phyloP scores from a whole-genome alignment of 2,888 invertebrate genomes.

The Byasa hedistus region DNA sequence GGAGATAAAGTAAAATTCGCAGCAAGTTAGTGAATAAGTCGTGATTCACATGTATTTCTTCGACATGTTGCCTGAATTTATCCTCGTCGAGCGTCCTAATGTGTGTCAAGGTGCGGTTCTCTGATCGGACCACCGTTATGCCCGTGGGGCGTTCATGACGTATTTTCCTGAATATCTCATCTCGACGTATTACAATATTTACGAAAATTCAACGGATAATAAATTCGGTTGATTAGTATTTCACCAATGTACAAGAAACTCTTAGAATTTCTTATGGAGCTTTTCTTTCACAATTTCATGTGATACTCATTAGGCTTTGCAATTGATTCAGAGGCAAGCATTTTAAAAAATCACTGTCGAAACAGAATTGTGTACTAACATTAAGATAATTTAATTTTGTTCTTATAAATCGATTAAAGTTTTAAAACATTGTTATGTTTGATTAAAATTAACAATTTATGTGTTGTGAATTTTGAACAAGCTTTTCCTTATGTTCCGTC shows the following conservation, averaged over 20 bases:
- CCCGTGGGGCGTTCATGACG: not conserved
- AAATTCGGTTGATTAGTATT: not conserved
- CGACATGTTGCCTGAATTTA: slow-evolving; percentile 6
- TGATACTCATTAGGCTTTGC: not conserved
- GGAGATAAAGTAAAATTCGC: slow-evolving; percentile 14
- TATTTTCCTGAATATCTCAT: not conserved
- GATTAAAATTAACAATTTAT: no score
- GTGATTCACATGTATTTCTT: slow-evolving; percentile 14
- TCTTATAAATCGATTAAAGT: not conserved
- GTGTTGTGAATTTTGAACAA: not conserved
- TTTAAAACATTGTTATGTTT: not conserved
- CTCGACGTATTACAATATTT: not conserved
- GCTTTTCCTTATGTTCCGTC: slow-evolving; percentile 1
- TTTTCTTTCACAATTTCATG: not conserved
- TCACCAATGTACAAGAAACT: not conserved
- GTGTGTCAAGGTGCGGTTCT: slow-evolving; percentile 38
- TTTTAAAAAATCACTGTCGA: no score
- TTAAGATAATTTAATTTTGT: no score
- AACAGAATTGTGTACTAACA: no score
- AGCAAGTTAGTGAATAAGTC: not conserved
- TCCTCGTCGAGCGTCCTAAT: slow-evolving; percentile 17
- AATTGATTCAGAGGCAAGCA: not conserved
- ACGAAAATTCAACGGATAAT: not conserved
- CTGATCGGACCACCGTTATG: not conserved
- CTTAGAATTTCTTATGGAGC: not conserved